phyloP scores from a whole-genome alignment of 2,888 invertebrate genomes.

The Ormyrus rosae region DNA sequence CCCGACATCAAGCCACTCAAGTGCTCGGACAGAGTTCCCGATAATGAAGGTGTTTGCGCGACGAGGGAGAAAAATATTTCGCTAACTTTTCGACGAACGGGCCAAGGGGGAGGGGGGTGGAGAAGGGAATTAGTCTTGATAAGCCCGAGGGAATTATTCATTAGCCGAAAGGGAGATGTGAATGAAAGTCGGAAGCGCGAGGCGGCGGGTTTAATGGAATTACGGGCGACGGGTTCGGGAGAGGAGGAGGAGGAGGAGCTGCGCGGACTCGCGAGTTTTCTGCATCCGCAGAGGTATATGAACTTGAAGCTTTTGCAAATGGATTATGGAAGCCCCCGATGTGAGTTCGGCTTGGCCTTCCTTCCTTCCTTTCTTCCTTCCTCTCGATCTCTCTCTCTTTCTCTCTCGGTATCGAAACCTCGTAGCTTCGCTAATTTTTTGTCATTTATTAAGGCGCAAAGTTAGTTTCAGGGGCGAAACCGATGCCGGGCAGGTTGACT shows the following conservation, averaged over 20 bases:
- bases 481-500: too few relatives aligned
- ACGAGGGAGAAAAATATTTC: too few relatives aligned
- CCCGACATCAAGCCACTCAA: too few relatives aligned
- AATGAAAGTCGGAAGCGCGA: neutral
- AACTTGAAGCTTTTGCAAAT: slow-evolving; percentile 66
- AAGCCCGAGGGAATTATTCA: neutral
- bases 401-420: slow-evolving; percentile 64
- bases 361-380: slow-evolving; percentile 37
- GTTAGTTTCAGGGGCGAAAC: too few relatives aligned
- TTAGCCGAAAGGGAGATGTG: neutral
- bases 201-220: too few relatives aligned
- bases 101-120: too few relatives aligned
- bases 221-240: too few relatives aligned
- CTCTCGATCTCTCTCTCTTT: slow-evolving; percentile 17
- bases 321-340: slow-evolving; percentile 69
- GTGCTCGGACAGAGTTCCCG: too few relatives aligned
- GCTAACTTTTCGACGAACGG: too few relatives aligned
- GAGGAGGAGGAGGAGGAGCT: neutral
- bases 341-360: slow-evolving; percentile 61
- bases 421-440: slow-evolving; percentile 32
- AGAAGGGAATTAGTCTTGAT: too few relatives aligned
- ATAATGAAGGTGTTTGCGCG: too few relatives aligned
- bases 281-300: slow-evolving; percentile 56
- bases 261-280: neutral
- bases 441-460: neutral